These are phyloP conservation scores for Siderastrea radians DNA, from an alignment of 92 coral and sea anemone genomes.

Conservation along the genomic window DNA sequence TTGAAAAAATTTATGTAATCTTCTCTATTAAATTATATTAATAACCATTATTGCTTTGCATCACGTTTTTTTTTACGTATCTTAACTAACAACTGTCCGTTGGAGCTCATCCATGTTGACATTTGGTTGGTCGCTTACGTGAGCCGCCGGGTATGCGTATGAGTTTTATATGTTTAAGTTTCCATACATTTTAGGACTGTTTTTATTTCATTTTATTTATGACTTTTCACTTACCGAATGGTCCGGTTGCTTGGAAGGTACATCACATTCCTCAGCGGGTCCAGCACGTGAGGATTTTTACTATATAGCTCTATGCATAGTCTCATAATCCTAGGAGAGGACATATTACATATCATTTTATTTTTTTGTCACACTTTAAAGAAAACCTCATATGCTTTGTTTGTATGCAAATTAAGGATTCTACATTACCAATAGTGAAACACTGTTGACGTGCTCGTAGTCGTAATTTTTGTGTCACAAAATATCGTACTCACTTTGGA, in stretches of 20 bases:
- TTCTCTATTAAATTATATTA: no score
- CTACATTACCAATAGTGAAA: background rate
- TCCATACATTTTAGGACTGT: background rate
- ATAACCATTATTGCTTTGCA: no score
- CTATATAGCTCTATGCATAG: conserved; percentile 54
- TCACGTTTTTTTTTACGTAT: no score
- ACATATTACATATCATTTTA: background rate
- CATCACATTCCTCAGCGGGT: conserved; percentile 42
- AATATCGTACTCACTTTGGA: conserved; percentile 40
- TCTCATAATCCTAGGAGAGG: conserved; percentile 33
- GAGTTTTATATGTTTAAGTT: background rate
- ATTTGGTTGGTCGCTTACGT: no score
- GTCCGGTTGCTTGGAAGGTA: conserved; percentile 58
- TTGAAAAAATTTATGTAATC: no score
- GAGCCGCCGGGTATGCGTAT: background rate
- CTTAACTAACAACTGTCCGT: no score
- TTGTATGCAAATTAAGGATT: background rate
- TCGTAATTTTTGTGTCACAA: background rate
- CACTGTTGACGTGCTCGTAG: background rate
- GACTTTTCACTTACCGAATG: conserved; percentile 34
- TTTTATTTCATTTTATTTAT: background rate
- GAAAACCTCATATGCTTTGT: background rate
- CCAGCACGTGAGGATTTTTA: conserved; percentile 60
- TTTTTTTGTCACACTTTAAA: background rate
- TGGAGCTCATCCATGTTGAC: no score